phyloP scores from a whole-genome alignment of 1,140 invertebrate species.

The Caerostris extrusa region DNA sequence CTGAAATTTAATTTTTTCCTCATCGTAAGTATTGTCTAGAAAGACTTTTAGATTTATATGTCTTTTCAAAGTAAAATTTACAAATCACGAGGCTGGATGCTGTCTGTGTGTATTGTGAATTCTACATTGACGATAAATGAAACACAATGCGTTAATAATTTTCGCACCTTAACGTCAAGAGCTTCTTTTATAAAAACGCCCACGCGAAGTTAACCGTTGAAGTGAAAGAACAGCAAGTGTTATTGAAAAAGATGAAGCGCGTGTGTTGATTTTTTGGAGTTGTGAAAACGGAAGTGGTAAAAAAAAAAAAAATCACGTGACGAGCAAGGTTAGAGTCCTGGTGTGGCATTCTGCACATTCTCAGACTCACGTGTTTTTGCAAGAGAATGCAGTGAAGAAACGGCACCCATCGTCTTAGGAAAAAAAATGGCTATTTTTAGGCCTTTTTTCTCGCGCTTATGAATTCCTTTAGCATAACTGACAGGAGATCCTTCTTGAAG shows the following conservation, averaged over 20 bases:
- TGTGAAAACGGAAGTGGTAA: not conserved
- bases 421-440: slow-evolving; percentile 26
- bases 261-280: not conserved
- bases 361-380: not conserved
- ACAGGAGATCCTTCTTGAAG: not conserved
- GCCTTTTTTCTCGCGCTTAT: not conserved
- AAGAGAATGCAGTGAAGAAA: not conserved
- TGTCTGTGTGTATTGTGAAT: no score
- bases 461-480: not conserved
- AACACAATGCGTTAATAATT: no score
- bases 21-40: no score
- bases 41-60: no score
- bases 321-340: slow-evolving; percentile 8
- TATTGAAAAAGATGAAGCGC: not conserved
- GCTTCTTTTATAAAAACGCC: no score
- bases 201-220: not conserved
- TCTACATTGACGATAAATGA: no score
- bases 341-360: slow-evolving; percentile 7
- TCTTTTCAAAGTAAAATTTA: no score
- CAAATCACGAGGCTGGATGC: no score
- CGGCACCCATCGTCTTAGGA: not conserved
- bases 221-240: not conserved
- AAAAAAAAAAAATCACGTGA: slow-evolving; percentile 15
- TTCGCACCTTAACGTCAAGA: no score
- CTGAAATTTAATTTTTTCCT: no score